Evolutionary conservation across 64 coral and sea anemone genomes (phyloP).

Genomic region (Pocillopora damicornis): DNA sequence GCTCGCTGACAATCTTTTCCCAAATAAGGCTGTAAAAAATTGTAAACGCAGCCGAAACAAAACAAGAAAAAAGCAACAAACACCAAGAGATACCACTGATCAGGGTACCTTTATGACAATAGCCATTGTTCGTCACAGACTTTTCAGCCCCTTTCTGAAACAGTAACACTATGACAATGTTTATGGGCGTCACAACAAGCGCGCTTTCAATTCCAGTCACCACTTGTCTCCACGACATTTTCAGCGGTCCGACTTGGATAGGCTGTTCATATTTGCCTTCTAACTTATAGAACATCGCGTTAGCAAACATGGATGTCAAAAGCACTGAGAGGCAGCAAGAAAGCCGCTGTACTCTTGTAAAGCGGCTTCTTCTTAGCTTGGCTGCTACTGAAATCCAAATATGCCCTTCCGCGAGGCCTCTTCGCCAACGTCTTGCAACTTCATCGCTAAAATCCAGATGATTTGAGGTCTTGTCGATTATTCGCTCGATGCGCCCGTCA

Average conservation of each 20-base stretch:
- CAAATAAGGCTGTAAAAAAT: background rate
- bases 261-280: background rate
- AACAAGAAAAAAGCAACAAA: background rate
- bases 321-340: slow-evolving; percentile 46
- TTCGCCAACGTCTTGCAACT: background rate
- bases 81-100: background rate
- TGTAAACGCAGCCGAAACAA: background rate
- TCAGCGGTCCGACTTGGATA: slow-evolving; percentile 5
- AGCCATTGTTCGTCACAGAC: too few species aligned
- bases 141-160: slow-evolving; percentile 17
- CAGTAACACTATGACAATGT: slow-evolving; percentile 22
- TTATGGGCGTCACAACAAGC: slow-evolving; percentile 16
- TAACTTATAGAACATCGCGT: slow-evolving; percentile 20
- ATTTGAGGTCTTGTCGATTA: background rate
- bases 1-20: background rate
- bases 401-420: slow-evolving; percentile 39
- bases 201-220: slow-evolving; percentile 19
- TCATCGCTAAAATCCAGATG: background rate
- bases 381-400: slow-evolving; percentile 47
- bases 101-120: too few species aligned
- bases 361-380: background rate
- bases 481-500: slow-evolving; percentile 5
- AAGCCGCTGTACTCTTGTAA: slow-evolving; percentile 16
- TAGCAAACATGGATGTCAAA: slow-evolving; percentile 46
- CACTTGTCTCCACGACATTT: background rate